A percentile compares a stretch with the other conserved stretches of the same genome.
phyloP scores from a whole-genome alignment of 1,140 invertebrate genomes.

The Lordiphosa stackelbergi region DNA sequence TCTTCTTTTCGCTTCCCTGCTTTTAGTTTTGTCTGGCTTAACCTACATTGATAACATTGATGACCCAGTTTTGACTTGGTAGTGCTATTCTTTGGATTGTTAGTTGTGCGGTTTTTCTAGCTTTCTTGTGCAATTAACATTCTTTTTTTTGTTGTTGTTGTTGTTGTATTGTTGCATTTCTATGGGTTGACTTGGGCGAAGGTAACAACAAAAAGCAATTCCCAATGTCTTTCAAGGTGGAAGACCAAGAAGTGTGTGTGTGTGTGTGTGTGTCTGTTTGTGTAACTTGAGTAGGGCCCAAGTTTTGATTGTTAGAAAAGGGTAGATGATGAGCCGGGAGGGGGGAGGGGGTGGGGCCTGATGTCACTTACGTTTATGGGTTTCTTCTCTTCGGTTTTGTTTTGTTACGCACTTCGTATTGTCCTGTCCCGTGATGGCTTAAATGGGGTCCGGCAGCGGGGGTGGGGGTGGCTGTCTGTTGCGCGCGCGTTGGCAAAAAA shows the following conservation, averaged over 20 bases:
- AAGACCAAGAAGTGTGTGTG: conserved; percentile 67
- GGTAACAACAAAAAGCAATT: conserved; percentile 33
- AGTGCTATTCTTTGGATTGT: conserved; percentile 4
- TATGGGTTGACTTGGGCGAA: conserved; percentile 56
- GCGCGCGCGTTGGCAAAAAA: background rate
- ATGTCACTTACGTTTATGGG: conserved; percentile 28
- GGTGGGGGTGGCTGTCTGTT: background rate
- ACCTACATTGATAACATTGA: background rate
- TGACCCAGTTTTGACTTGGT: conserved; percentile 14
- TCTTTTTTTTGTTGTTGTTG: conserved; percentile 15
- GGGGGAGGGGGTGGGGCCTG: background rate
- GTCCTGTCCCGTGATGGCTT: background rate
- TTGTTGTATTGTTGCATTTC: conserved; percentile 45
- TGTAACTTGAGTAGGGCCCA: conserved; percentile 48
- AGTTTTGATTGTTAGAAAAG: conserved; percentile 44
- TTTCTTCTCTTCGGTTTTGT: conserved; percentile 14
- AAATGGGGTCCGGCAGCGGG: no score
- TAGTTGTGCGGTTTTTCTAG: conserved; percentile 31
- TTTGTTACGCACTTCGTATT: conserved; percentile 13
- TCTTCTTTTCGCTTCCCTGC: no score
- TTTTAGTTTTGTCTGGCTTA: no score
- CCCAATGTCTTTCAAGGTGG: conserved; percentile 70
- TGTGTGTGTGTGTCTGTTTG: background rate
- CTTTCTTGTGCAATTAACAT: conserved; percentile 59
- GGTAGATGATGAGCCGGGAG: conserved; percentile 1